Conservation (phyloP, 2,113 vertebrate species). For the Tylochromis polylepis region DNA sequence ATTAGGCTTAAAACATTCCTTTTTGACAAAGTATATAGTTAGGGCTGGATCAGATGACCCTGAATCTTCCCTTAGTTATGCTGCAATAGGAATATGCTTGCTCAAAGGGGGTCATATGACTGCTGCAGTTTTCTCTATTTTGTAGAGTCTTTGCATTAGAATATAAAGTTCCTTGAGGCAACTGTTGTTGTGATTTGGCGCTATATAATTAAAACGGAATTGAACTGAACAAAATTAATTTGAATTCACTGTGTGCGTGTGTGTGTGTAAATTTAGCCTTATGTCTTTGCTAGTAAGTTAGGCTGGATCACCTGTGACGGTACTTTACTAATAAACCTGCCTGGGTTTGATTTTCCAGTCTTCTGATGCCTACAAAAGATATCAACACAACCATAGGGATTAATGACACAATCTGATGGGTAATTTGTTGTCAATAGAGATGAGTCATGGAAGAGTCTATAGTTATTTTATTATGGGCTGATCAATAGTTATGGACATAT, state of each 20-base stretch:
- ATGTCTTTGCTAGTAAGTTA: neutral
- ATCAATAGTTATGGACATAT: constrained; percentile 55
- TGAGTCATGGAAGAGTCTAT: constrained; percentile 1
- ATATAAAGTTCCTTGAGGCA: neutral
- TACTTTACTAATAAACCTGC: neutral
- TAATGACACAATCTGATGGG: neutral
- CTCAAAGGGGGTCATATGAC: neutral
- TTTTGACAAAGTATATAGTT: too few species aligned
- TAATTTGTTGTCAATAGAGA: neutral
- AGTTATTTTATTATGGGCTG: constrained; percentile 54
- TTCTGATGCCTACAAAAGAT: neutral
- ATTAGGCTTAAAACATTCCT: too few species aligned
- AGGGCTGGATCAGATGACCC: too few species aligned
- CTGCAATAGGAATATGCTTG: too few species aligned
- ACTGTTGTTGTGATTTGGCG: neutral
- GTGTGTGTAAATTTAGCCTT: neutral
- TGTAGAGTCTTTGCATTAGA: fast-evolving
- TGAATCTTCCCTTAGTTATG: too few species aligned
- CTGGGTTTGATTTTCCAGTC: neutral
- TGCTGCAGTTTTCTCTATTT: neutral
- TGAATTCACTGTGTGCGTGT: neutral
- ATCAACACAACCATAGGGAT: neutral
- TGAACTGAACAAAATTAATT: neutral
- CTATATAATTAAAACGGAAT: neutral
- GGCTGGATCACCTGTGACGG: neutral